phyloP scores from a whole-genome alignment of 2,797 vertebrate genomes.

The Apodemus agrarius region DNA sequence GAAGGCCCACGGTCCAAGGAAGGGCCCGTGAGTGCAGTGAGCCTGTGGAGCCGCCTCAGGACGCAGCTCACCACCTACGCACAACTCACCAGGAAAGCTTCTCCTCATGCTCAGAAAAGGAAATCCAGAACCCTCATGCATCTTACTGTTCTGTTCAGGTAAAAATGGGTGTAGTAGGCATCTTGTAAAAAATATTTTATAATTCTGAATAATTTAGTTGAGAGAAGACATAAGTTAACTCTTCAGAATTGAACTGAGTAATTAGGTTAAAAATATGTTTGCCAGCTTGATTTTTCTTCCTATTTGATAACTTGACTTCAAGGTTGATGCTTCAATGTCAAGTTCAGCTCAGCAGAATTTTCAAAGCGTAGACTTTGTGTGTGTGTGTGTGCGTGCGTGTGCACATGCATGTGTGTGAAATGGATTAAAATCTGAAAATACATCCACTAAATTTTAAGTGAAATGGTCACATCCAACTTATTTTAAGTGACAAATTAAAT shows the following conservation, averaged over 20 bases:
- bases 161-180: neutral
- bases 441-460: neutral
- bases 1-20: too few relatives aligned
- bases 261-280: neutral
- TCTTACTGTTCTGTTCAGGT: neutral
- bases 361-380: neutral
- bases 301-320: slow-evolving; percentile 14
- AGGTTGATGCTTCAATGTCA: slow-evolving; percentile 34
- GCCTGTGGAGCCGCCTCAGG: neutral
- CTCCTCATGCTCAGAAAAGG: neutral
- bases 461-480: neutral
- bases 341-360: slow-evolving; percentile 24
- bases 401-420: neutral
- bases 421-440: slow-evolving; percentile 43
- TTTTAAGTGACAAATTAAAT: slow-evolving; percentile 26
- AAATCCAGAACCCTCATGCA: neutral
- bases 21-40: neutral
- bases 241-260: slow-evolving; percentile 63
- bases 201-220: slow-evolving; percentile 61
- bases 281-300: slow-evolving; percentile 9
- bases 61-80: neutral
- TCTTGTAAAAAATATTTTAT: slow-evolving; percentile 41
- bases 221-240: slow-evolving; percentile 64
- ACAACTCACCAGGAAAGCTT: too few relatives aligned
- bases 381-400: too few relatives aligned